These are phyloP conservation scores for Ambastaia sidthimunki DNA, from an alignment of 2,797 vertebrate genomes.

Conservation along the genomic window DNA sequence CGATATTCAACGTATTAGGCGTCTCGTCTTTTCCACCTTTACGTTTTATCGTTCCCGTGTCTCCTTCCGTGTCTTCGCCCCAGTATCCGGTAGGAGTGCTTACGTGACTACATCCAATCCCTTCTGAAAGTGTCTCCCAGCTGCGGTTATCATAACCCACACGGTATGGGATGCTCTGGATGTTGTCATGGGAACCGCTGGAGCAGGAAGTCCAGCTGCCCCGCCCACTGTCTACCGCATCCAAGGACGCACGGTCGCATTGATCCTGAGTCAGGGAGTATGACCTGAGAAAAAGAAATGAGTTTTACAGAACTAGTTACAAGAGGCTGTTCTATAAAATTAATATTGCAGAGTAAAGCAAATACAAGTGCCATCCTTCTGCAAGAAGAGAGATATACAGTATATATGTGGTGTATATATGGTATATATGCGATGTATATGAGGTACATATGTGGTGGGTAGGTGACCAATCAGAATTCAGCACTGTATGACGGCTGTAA, in stretches of 20 bases:
- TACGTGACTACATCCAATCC: conserved; percentile 90
- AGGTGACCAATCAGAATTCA: not conserved
- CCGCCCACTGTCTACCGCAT: conserved; percentile 95
- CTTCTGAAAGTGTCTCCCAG: conserved; percentile 90
- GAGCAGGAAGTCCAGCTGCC: conserved; percentile 99
- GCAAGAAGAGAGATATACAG: no score
- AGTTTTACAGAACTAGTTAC: not conserved
- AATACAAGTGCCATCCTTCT: no score
- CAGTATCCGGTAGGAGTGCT: conserved; percentile 89
- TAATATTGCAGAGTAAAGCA: no score
- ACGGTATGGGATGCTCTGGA: conserved; percentile 97
- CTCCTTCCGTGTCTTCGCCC: conserved; percentile 96
- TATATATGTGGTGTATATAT: no score
- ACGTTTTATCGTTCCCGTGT: conserved; percentile 97
- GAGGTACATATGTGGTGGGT: no score
- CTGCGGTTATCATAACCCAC: conserved; percentile 92
- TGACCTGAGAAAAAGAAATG: conserved; percentile 73
- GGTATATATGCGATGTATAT: no score
- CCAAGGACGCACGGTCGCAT: conserved; percentile 92
- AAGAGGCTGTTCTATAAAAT: not conserved
- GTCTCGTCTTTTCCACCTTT: conserved; percentile 74
- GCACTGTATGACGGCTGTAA: no score
- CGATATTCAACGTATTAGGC: conserved; percentile 9
- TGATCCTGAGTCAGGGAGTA: conserved; percentile 94
- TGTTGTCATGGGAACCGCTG: conserved; percentile 97